phyloP scores from a whole-genome alignment of 2,797 vertebrate species.

The Nyctibius grandis region DNA sequence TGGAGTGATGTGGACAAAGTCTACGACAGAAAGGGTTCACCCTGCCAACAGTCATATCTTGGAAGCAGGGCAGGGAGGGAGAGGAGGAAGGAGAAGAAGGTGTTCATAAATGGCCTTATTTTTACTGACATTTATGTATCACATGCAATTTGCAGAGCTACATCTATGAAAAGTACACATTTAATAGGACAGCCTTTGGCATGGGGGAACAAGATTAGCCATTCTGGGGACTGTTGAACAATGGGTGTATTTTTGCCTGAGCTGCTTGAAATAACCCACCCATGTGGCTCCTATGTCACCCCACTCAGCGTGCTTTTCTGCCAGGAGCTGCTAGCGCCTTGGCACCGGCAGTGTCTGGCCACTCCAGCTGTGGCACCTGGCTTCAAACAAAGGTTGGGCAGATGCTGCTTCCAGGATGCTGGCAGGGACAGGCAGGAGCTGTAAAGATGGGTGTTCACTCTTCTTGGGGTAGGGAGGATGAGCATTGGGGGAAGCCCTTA shows the following conservation, averaged over 20 bases:
- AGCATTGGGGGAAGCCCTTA: neutral
- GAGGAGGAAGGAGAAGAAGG: neutral
- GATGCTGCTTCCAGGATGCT: neutral
- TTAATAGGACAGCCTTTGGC: neutral
- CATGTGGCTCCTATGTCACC: neutral
- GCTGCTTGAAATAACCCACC: neutral
- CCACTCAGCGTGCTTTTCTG: neutral
- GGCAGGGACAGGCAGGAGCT: neutral
- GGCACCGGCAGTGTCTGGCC: fast-evolving
- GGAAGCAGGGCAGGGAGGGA: neutral
- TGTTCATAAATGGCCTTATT: neutral
- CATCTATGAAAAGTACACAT: neutral
- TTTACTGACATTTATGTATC: neutral
- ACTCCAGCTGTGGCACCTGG: fast-evolving
- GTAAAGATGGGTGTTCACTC: neutral
- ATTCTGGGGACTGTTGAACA: neutral
- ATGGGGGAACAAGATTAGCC: neutral
- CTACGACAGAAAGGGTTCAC: neutral
- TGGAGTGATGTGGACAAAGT: neutral
- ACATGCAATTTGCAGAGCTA: neutral
- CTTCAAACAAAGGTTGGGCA: neutral
- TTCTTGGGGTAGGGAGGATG: neutral
- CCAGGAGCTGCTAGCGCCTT: neutral
- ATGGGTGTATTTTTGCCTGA: neutral
- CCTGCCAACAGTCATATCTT: neutral